phyloP scores from a whole-genome alignment of 2,888 invertebrate genomes.

The Lobophora halterata region DNA sequence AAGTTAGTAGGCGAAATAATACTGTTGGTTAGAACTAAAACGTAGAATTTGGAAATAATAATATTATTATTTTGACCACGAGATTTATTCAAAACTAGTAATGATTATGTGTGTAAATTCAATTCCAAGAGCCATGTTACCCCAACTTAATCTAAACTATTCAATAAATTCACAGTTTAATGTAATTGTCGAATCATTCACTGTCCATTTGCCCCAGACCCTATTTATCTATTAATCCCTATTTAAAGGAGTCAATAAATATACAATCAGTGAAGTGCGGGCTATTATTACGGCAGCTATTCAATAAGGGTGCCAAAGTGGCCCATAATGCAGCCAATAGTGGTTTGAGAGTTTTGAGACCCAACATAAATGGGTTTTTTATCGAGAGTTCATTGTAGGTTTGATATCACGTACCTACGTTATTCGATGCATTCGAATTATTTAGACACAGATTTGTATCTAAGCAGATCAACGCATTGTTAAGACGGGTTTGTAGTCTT shows the following conservation, averaged over 20 bases:
- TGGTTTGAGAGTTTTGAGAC: constrained; percentile 18
- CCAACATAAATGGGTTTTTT: constrained; percentile 36
- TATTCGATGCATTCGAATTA: constrained; percentile 12
- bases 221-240: too few relatives aligned
- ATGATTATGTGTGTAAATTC: too few relatives aligned
- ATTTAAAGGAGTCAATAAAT: constrained; percentile 37
- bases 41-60: too few relatives aligned
- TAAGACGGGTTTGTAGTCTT: too few relatives aligned
- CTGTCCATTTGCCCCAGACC: constrained; percentile 46
- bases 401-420: constrained; percentile 28
- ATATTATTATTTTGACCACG: too few relatives aligned
- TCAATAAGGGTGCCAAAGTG: constrained; percentile 36
- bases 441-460: too few relatives aligned
- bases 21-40: too few relatives aligned
- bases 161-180: constrained; percentile 62
- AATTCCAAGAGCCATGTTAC: too few relatives aligned
- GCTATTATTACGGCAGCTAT: constrained; percentile 28
- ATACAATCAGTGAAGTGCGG: constrained; percentile 47
- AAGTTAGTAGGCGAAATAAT: too few relatives aligned
- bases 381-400: too few relatives aligned
- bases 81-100: too few relatives aligned
- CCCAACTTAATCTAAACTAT: constrained; percentile 34
- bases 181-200: constrained; percentile 74
- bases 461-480: too few relatives aligned
- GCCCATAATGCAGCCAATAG: constrained; percentile 36